These are phyloP conservation scores for Muschampia plurimacula DNA, from an alignment of 2,888 invertebrate species.

Conservation along the genomic window DNA sequence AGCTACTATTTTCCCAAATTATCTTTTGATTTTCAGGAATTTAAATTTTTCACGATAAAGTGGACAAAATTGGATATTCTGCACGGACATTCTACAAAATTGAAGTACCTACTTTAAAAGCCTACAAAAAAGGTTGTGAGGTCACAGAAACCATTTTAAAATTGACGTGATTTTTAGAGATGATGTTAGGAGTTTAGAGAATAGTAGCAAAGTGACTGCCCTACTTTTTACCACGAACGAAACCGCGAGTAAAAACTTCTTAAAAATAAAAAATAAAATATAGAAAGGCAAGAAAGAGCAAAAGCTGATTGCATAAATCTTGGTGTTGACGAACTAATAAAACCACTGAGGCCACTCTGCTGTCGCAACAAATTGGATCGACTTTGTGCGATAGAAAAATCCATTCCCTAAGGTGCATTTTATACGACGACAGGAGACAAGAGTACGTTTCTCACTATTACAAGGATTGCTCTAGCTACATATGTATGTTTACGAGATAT, in stretches of 20 bases:
- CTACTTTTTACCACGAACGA: no score
- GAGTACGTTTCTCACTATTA: slow-evolving; percentile 19
- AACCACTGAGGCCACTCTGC: slow-evolving; percentile 10
- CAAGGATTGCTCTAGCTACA: slow-evolving; percentile 4
- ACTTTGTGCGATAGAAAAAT: slow-evolving; percentile 35
- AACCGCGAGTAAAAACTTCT: not conserved
- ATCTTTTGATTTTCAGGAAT: no score
- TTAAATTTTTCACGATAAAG: no score
- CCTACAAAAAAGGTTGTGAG: no score
- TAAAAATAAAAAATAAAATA: not conserved
- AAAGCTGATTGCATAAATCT: slow-evolving; percentile 10
- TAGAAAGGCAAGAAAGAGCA: not conserved
- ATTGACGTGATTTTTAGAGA: no score
- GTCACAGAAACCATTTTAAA: no score
- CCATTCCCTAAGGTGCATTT: slow-evolving; percentile 40
- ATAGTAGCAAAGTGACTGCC: no score
- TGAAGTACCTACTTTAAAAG: no score
- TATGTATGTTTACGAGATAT: not conserved
- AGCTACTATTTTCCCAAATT: no score
- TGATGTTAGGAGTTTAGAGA: no score
- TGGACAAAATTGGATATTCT: no score
- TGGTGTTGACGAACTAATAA: slow-evolving; percentile 12
- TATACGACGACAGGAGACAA: slow-evolving; percentile 22
- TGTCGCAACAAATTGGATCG: slow-evolving; percentile 15
- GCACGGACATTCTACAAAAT: no score